Evolutionary conservation across 2,888 invertebrate genomes (phyloP), one percentile per base, ranked within the genome.

Genomic region (Lithophane leautieri): DNA sequence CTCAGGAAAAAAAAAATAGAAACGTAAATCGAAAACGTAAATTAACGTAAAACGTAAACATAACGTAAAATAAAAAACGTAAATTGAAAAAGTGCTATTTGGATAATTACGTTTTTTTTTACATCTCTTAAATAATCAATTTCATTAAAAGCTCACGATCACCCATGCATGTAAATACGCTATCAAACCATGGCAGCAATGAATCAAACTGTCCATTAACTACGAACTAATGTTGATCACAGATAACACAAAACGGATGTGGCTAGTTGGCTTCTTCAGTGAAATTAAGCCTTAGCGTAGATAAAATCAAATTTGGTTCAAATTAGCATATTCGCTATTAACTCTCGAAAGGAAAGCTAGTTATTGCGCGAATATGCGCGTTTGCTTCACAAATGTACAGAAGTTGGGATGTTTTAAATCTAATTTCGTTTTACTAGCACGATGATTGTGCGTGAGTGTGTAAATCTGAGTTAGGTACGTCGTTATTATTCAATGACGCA

Each of bases 311-410:
- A 89, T 82, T 84, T 75, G 69, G 76, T 72, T 65, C 73, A 69
- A 79, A 91, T 93, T 93, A 90, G 79, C 93, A 93, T 93, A 92
- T 89, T 84, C 83, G 74, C 83, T 76, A 83, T 77, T 78, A 82
- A 86, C 91, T 92, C 89, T 90, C 89, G 81, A 86, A 89, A 89
- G 83, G 91, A 93, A 93, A 92, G 93, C 90, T 91, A 91, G 86
- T 89, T 87, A 78, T 56, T 76, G 81, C 79, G 60, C 61, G 67
- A 71, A 69, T 81, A 82, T 78, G 76, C 72, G 54, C 76, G 79
- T 78, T 70, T 73, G 62, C 52, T 42, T 75, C 76, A 76, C 65
- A 54, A 71, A 76, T 81, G 50, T 72, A 62, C 63, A 75, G 73
- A 76, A 80, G 76, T 73, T 73, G 54, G 73, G 67, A 47, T 74